A percentile compares a stretch with the other conserved stretches of the same genome.
These are phyloP conservation scores for Ranitomeya imitator DNA, from an alignment of 2,113 vertebrate species.

Conservation along the genomic window DNA sequence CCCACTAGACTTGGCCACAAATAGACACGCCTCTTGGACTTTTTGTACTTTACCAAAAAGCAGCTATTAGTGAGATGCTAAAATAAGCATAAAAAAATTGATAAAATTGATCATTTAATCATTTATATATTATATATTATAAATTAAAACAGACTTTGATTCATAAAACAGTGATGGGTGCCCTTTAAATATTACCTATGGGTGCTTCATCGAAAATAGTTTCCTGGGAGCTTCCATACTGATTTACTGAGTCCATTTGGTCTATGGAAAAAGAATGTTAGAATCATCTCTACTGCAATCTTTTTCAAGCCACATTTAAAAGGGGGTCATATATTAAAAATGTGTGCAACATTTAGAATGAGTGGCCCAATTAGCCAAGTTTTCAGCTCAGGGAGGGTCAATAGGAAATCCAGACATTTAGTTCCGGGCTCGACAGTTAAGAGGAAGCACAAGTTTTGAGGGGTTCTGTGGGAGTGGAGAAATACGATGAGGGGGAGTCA, in stretches of 20 bases:
- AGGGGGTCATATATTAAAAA: not conserved
- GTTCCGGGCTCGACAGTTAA: no score
- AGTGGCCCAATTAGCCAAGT: no score
- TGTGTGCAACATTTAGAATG: not conserved
- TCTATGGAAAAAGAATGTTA: not conserved
- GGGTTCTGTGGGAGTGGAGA: no score
- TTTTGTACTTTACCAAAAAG: not conserved
- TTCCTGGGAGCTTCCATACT: not conserved
- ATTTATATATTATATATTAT: no score
- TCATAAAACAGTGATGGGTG: not conserved
- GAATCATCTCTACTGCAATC: not conserved
- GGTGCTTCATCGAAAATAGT: not conserved
- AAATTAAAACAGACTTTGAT: not conserved
- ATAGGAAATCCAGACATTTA: no score
- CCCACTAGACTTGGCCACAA: not conserved
- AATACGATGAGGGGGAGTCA: no score
- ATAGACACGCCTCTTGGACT: not conserved
- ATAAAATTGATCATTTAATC: no score
- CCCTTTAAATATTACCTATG: slow-evolving; percentile 19
- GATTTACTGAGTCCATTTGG: slow-evolving; percentile 1
- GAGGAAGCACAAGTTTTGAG: no score
- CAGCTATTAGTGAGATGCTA: no score
- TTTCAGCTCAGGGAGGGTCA: no score
- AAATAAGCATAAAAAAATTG: no score
- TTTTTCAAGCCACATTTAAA: not conserved